Percentiles rank a stretch among this genome's conserved stretches.
phyloP scores from a whole-genome alignment of 2,797 vertebrate genomes.

The Lates japonicus region DNA sequence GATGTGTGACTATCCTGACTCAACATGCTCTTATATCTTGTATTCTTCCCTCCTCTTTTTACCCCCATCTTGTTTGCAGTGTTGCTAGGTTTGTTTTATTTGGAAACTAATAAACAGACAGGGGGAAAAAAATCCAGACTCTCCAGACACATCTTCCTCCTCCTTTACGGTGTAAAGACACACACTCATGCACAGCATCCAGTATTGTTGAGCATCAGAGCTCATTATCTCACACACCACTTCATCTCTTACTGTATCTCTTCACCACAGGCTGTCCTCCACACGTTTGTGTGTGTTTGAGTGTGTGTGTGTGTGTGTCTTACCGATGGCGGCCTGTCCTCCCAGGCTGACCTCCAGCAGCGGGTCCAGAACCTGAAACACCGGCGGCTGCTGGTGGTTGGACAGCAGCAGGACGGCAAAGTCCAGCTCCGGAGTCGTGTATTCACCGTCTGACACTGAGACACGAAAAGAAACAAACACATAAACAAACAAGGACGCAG shows the following conservation, averaged over 20 bases:
- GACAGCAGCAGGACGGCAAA: conserved; percentile 92
- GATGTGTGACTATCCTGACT: too few relatives aligned
- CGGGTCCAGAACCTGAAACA: too few relatives aligned
- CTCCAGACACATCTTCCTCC: too few relatives aligned
- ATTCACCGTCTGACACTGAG: conserved; percentile 93
- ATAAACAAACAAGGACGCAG: not conserved
- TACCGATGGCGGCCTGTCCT: conserved; percentile 91
- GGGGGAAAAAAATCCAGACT: too few relatives aligned
- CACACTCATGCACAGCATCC: conserved; percentile 7
- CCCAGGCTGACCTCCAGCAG: too few relatives aligned
- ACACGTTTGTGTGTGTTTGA: conserved; percentile 14
- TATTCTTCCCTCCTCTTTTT: too few relatives aligned
- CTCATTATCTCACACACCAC: conserved; percentile 12
- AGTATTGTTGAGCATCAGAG: conserved; percentile 7
- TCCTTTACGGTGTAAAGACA: conserved; percentile 9
- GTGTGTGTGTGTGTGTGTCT: conserved; percentile 57
- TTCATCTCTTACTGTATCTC: conserved; percentile 6
- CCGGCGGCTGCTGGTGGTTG: conserved; percentile 87
- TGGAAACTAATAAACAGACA: too few relatives aligned
- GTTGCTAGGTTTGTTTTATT: too few relatives aligned
- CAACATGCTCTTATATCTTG: too few relatives aligned
- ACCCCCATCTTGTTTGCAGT: too few relatives aligned
- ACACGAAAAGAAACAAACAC: too few relatives aligned
- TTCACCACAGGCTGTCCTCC: not conserved
- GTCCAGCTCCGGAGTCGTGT: conserved; percentile 92